Percentiles rank a stretch among this genome's conserved stretches.
These are phyloP conservation scores for Mylabris sibirica DNA, from an alignment of 2,888 invertebrate genomes.

Conservation along the genomic window DNA sequence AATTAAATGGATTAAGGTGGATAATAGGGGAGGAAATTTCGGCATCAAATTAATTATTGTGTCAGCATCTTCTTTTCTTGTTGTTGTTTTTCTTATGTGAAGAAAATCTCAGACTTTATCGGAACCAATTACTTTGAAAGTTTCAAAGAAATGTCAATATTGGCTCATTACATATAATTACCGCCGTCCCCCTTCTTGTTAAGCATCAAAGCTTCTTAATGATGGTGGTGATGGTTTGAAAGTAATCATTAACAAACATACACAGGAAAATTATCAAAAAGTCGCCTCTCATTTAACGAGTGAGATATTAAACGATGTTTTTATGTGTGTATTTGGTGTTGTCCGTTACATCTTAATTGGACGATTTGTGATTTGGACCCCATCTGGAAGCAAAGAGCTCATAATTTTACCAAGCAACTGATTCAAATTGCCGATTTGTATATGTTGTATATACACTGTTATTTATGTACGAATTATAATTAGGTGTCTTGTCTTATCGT, in stretches of 20 bases:
- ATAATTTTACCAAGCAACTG: conserved; percentile 20
- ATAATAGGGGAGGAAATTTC: neutral
- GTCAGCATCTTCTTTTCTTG: neutral
- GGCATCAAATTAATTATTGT: neutral
- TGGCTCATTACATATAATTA: conserved; percentile 11
- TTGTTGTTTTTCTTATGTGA: neutral
- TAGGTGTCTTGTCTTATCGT: conserved; percentile 27
- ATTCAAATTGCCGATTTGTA: conserved; percentile 23
- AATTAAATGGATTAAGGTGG: conserved; percentile 45
- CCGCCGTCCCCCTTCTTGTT: neutral
- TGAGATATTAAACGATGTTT: neutral
- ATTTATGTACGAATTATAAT: conserved; percentile 33
- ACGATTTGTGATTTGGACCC: conserved; percentile 18
- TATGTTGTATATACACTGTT: conserved; percentile 17
- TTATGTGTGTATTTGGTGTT: conserved; percentile 1
- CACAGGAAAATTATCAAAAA: neutral
- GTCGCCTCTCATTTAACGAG: neutral
- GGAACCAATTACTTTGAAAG: conserved; percentile 9
- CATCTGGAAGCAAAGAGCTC: conserved; percentile 19
- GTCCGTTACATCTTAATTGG: conserved; percentile 19
- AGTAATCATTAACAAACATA: neutral
- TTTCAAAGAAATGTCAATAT: conserved; percentile 5
- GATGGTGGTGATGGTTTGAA: neutral
- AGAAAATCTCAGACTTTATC: neutral
- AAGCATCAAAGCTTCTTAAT: neutral